These are phyloP conservation scores for cat (Felis catus) DNA, from an alignment of 2,113 vertebrate species.

Conservation along the genomic window DNA sequence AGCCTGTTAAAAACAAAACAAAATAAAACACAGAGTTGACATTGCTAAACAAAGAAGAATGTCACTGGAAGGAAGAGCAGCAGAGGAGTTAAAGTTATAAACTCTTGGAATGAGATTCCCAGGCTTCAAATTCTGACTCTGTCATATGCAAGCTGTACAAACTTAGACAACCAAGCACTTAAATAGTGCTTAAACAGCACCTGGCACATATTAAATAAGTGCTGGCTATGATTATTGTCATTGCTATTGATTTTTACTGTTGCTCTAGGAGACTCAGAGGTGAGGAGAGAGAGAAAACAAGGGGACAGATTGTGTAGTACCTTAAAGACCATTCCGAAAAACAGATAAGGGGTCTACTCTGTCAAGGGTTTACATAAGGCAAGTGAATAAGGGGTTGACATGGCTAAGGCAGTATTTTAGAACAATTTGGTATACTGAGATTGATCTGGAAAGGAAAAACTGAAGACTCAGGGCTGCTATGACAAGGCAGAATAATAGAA, in stretches of 20 bases:
- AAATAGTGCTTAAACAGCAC: background rate
- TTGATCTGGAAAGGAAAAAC: background rate
- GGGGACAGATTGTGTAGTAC: background rate
- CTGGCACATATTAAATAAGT: background rate
- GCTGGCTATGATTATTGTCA: background rate
- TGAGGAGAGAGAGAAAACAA: background rate
- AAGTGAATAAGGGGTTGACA: background rate
- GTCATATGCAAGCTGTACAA: background rate
- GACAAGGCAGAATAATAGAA: background rate
- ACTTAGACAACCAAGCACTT: background rate
- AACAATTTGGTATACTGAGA: background rate
- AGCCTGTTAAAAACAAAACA: background rate
- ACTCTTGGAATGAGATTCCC: background rate
- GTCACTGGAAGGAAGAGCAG: background rate
- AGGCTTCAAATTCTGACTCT: background rate
- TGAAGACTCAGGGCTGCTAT: background rate
- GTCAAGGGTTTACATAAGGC: background rate
- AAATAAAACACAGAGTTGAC: background rate
- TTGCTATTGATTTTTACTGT: background rate
- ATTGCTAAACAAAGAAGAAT: background rate
- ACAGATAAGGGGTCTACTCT: background rate
- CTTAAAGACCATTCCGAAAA: background rate
- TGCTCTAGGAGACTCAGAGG: background rate
- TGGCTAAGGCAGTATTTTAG: background rate
- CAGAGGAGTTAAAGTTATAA: background rate